Base-by-base conservation (phyloP, 2,797 vertebrate species). In the Mormyrops boulengeri region DNA sequence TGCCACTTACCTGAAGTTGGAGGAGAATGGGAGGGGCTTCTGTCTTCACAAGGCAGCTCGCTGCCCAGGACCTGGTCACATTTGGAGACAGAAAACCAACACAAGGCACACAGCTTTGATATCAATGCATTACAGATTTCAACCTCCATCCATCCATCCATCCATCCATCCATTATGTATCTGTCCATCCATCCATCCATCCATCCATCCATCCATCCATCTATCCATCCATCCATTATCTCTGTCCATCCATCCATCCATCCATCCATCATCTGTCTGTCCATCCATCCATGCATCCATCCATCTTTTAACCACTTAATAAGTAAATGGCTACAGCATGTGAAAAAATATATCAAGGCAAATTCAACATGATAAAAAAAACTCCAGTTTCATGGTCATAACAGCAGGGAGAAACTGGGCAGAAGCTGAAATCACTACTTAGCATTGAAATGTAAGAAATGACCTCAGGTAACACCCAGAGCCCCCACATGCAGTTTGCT, bases 1-100 rank as follows among this genome's bases (percentile, higher is more conserved):
- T 12, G 30, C 85, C 57, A 87, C 89, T 91, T 91, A 95, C 95
- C 95, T 91, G 95, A 93, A 77, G 91, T 92, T 60, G 95, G 95
- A 50, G 55, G 77, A 6, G 91, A 90, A 26, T 89, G 8, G 1
- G 95, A 96, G 53, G 94, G 93, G 73, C 90, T 84, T 50, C 93
- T 17, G 85, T 95, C 93, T 49, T 90, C 87, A 7, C 95, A 96
- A 30, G 90, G 88, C 91, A 95, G 90, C 87, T 93, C 91, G 89
- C 95, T 94, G 38, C 94, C 95, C 90, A 91, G 92, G 8, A 90
- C 1, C 95, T 95, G 94, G 30, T 30, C 34, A 91, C 9, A 50
- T 2, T 62, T 34, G 11, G 73, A 92, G 53, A 92, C 9, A 49
- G 49, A 19, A 80, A 41, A 77, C 30, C 12, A 26, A 17, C 8